Evolutionary conservation across 2,113 vertebrate species (phyloP).

Genomic region (rabbit (Oryctolagus cuniculus)): mOryCun1.1 NC_091442.1:83801001-83801500

Average conservation of each 20-base stretch:
- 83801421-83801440: no score
- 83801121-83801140: background rate
- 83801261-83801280: background rate
- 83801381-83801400: background rate
- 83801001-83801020: background rate
- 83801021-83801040: background rate
- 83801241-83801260: background rate
- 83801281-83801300: background rate
- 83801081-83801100: background rate
- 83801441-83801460: background rate
- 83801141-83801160: background rate
- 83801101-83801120: background rate
- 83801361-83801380: background rate
- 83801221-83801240: background rate
- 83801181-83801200: background rate
- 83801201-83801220: background rate
- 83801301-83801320: background rate
- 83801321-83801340: background rate
- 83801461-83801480: background rate
- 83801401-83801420: background rate
- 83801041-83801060: background rate
- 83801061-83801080: slow-evolving; percentile 17
- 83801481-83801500: background rate
- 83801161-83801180: background rate
- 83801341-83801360: background rate